These are phyloP conservation scores for Tenthredo livida DNA, from an alignment of 2,888 invertebrate genomes.

Conservation along the genomic window DNA sequence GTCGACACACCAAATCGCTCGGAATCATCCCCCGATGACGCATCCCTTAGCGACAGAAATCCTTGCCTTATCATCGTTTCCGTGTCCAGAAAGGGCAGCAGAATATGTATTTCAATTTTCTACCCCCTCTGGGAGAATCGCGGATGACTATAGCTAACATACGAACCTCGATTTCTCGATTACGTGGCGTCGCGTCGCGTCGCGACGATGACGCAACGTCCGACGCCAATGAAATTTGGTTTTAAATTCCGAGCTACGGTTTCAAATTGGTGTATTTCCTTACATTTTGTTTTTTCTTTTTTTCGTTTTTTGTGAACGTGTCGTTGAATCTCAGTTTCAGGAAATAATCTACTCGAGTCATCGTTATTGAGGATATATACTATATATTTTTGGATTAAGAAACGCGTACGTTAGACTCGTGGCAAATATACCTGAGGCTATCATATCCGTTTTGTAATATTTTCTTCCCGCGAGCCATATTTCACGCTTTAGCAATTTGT, in stretches of 20 bases:
- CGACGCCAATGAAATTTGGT: not conserved
- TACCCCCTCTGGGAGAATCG: not conserved
- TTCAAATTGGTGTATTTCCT: not conserved
- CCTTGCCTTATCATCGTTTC: not conserved
- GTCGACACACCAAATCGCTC: not conserved
- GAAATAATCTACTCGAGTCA: too few relatives aligned
- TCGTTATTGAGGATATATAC: too few relatives aligned
- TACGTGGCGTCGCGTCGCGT: not conserved
- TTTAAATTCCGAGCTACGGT: not conserved
- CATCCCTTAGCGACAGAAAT: constrained; percentile 17
- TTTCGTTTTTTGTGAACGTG: not conserved
- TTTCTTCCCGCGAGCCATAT: not conserved
- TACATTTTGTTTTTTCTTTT: not conserved
- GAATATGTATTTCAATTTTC: not conserved
- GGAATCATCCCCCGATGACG: constrained; percentile 36
- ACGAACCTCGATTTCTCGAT: not conserved
- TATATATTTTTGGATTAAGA: too few relatives aligned
- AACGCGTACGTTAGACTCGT: not conserved
- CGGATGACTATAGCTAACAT: not conserved
- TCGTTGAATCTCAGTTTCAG: not conserved
- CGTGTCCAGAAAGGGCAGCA: not conserved
- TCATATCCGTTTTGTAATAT: not conserved
- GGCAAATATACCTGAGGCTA: not conserved
- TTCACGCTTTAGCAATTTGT: not conserved
- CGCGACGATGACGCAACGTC: not conserved